phyloP scores from a whole-genome alignment of 2,888 invertebrate genomes.

The Bombylius major region DNA sequence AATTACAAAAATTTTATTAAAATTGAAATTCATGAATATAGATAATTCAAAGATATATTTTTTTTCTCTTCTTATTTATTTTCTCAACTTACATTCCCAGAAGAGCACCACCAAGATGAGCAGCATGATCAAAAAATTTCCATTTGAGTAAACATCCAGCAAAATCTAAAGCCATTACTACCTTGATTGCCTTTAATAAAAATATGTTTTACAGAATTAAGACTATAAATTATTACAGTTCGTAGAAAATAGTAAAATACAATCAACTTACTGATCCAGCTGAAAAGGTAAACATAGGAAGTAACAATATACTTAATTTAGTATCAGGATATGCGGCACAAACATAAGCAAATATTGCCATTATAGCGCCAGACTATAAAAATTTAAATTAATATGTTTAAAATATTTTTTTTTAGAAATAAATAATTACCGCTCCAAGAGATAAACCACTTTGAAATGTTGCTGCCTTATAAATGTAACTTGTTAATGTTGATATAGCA shows the following conservation, averaged over 20 bases:
- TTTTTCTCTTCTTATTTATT: no score
- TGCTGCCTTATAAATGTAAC: slow-evolving; percentile 65
- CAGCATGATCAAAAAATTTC: slow-evolving; percentile 94
- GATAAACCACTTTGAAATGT: slow-evolving; percentile 61
- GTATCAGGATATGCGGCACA: slow-evolving; percentile 83
- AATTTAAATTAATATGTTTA: slow-evolving; percentile 8
- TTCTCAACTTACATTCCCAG: slow-evolving; percentile 66
- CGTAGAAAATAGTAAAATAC: slow-evolving; percentile 1
- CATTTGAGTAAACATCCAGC: slow-evolving; percentile 75
- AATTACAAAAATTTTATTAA: not conserved
- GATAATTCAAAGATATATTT: not conserved
- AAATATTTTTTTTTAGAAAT: not conserved
- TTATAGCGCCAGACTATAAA: slow-evolving; percentile 86
- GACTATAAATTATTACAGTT: no score
- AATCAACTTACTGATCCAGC: slow-evolving; percentile 58
- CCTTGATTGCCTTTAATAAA: slow-evolving; percentile 62
- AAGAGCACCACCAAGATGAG: slow-evolving; percentile 90
- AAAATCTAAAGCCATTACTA: slow-evolving; percentile 71
- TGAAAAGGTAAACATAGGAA: slow-evolving; percentile 81
- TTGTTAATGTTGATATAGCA: slow-evolving; percentile 72
- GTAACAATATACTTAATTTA: slow-evolving; percentile 73
- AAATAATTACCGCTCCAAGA: slow-evolving; percentile 74
- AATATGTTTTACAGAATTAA: slow-evolving; percentile 14
- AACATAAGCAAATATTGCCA: slow-evolving; percentile 76
- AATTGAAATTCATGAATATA: not conserved